Conservation (phyloP, 2,113 vertebrate genomes). For the Oenanthe melanoleuca region DNA sequence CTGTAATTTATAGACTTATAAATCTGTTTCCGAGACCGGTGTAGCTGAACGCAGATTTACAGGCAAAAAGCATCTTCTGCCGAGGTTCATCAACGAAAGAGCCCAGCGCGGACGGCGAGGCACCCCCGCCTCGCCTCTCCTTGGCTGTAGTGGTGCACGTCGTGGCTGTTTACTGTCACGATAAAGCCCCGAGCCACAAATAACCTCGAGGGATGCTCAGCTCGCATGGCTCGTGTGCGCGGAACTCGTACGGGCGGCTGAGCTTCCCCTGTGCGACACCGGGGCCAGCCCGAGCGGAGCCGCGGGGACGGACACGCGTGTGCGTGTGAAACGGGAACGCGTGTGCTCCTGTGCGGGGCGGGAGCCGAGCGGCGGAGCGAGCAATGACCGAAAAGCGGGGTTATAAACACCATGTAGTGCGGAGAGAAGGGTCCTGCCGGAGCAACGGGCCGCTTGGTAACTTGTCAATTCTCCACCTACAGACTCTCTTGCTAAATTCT, state of each 20-base stretch:
- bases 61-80: not conserved
- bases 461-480: not conserved
- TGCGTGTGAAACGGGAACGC: not conserved
- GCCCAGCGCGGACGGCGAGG: not conserved
- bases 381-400: not conserved
- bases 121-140: not conserved
- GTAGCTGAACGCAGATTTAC: not conserved
- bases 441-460: not conserved
- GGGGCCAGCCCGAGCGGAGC: not conserved
- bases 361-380: not conserved
- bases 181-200: not conserved
- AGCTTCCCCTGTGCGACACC: not conserved
- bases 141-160: not conserved
- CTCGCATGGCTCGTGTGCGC: rapidly evolving
- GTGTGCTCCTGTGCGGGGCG: not conserved
- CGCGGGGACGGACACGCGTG: not conserved
- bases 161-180: not conserved
- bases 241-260: rapidly evolving
- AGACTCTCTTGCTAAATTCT: not conserved
- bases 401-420: not conserved
- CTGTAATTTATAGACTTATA: slow-evolving; percentile 14
- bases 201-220: not conserved
- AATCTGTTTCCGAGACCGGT: slow-evolving; percentile 13
- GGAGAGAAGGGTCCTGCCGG: not conserved
- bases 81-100: not conserved